phyloP scores from a whole-genome alignment of 2,888 invertebrate species.

The Crematogaster levior region DNA sequence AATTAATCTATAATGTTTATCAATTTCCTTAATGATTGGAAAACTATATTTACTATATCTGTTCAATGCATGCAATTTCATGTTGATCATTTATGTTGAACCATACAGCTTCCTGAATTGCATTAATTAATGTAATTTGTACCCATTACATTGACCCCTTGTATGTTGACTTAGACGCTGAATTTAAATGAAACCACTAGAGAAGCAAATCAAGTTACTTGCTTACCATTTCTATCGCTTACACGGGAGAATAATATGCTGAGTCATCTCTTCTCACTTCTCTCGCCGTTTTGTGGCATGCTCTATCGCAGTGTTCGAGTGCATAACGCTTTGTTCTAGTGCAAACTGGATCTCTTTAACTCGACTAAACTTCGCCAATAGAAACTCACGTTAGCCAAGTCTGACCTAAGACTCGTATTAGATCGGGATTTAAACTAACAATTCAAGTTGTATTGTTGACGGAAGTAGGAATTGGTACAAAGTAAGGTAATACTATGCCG shows the following conservation, averaged over 20 bases:
- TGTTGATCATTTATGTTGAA: not conserved
- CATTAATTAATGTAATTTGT: constrained; percentile 14
- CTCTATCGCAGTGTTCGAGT: constrained; percentile 6
- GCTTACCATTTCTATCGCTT: not conserved
- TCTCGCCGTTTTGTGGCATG: not conserved
- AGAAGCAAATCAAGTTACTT: not conserved
- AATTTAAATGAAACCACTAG: not conserved
- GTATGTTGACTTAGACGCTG: not conserved
- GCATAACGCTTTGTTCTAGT: constrained; percentile 29
- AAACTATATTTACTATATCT: not conserved
- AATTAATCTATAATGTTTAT: not conserved
- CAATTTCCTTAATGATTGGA: not conserved
- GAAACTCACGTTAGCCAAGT: constrained; percentile 42
- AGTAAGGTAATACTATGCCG: constrained; percentile 3
- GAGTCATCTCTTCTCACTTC: not conserved
- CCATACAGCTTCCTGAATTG: not conserved
- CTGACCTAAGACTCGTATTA: constrained; percentile 42
- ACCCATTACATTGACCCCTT: not conserved
- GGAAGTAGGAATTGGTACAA: not conserved
- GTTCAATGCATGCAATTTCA: not conserved
- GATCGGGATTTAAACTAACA: constrained; percentile 43
- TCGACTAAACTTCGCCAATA: constrained; percentile 47
- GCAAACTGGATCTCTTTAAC: constrained; percentile 35
- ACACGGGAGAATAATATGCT: not conserved
- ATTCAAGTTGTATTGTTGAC: constrained; percentile 36